These are phyloP conservation scores for Catharus minimus DNA, from an alignment of 2,113 vertebrate species.

Conservation along the genomic window DNA sequence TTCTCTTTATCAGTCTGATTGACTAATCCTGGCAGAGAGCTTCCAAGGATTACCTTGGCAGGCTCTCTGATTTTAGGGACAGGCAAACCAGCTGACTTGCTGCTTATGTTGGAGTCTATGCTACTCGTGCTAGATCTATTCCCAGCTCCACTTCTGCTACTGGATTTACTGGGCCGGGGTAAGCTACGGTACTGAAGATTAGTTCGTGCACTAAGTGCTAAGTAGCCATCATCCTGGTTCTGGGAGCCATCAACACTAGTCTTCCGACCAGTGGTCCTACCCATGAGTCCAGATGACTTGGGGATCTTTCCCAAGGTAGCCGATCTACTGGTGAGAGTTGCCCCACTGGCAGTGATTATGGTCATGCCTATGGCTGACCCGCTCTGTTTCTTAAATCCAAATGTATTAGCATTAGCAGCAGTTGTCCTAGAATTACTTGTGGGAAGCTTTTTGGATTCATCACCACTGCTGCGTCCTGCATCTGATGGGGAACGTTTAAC, in stretches of 20 bases:
- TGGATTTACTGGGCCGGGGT: constrained; percentile 91
- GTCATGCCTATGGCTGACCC: constrained; percentile 79
- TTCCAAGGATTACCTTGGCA: constrained; percentile 79
- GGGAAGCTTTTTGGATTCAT: constrained; percentile 87
- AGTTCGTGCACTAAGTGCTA: constrained; percentile 87
- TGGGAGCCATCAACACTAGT: constrained; percentile 80
- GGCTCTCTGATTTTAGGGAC: constrained; percentile 82
- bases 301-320: constrained; percentile 97
- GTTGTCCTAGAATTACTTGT: constrained; percentile 79
- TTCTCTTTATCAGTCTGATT: constrained; percentile 98
- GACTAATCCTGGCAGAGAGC: constrained; percentile 76
- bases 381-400: constrained; percentile 95
- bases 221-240: constrained; percentile 91
- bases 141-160: constrained; percentile 82
- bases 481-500: constrained; percentile 94
- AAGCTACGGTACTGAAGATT: constrained; percentile 96
- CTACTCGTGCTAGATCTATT: constrained; percentile 98
- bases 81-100: constrained; percentile 82
- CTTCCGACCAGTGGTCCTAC: constrained; percentile 80
- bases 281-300: constrained; percentile 84
- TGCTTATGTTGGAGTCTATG: constrained; percentile 92
- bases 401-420: constrained; percentile 84
- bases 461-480: constrained; percentile 90
- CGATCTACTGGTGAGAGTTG: constrained; percentile 92
- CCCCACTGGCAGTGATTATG: constrained; percentile 92